Evolutionary conservation across 2,797 vertebrate species (phyloP).

Genomic region (Galaxias olidus): DNA sequence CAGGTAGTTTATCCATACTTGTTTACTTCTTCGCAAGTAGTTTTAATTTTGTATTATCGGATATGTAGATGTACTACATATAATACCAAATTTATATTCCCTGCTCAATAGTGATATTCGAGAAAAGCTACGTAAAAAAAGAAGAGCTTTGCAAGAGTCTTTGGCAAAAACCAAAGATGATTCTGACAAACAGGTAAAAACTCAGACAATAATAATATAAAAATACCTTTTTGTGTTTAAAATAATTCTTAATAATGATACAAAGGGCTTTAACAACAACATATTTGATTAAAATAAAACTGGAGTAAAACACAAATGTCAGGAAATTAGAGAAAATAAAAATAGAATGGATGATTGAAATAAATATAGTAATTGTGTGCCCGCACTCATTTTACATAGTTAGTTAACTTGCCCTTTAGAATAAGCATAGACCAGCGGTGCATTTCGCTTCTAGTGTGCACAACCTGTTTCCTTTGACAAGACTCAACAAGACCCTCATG

Average conservation of each 20-base stretch:
- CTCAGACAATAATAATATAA: background rate
- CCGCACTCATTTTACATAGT: too few species aligned
- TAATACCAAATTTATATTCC: slow-evolving; percentile 15
- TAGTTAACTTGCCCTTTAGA: background rate
- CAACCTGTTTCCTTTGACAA: slow-evolving; percentile 24
- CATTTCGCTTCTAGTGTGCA: too few species aligned
- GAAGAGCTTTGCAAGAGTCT: slow-evolving; percentile 64
- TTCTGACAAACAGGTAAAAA: slow-evolving; percentile 70
- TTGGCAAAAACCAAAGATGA: slow-evolving; percentile 58
- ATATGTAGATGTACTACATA: too few species aligned
- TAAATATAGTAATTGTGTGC: too few species aligned
- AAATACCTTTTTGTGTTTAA: background rate
- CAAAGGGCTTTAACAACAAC: too few species aligned
- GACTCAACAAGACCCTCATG: slow-evolving; percentile 37
- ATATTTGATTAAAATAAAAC: too few species aligned
- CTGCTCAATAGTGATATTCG: slow-evolving; percentile 59
- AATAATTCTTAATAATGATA: background rate
- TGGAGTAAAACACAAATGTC: too few species aligned
- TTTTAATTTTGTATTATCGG: background rate
- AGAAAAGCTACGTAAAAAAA: slow-evolving; percentile 69
- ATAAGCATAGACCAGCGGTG: background rate
- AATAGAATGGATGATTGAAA: too few species aligned
- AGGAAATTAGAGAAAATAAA: too few species aligned
- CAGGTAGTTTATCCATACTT: slow-evolving; percentile 37
- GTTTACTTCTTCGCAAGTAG: background rate